Evolutionary conservation across 2,113 vertebrate genomes (phyloP), one percentile per base, ranked within the genome.

Genomic region (Xyrauchen texanus): DNA sequence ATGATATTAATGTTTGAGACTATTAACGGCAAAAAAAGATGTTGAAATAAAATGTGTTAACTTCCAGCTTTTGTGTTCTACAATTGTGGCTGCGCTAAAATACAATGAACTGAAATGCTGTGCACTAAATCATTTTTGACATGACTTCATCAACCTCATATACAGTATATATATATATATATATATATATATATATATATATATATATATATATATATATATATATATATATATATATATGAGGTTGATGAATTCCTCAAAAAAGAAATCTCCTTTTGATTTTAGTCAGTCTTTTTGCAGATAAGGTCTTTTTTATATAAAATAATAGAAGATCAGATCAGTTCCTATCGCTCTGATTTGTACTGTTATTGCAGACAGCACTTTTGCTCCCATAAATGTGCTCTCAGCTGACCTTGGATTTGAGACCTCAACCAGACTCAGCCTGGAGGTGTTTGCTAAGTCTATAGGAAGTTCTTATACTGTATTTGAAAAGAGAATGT

Each of bases 81-180:
- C n/a, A 42, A 61, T 66, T 53, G 11, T 10, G 49, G 44, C n/a
- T 64, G 47, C 7, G 21, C 12, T 64, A 64, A 71, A 52, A 60
- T 58, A 47, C 49, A 81, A 66, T 66, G 57, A 34, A 34, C 21
- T 34, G 21, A 34, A 34, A 34, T 34, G 21, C 21, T 45, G 52
- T 34, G 53, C 34, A 55, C 34, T 77, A 71, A 71, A 82, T 82
- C 63, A 77, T 65, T 57, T 62, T 58, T 82, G 80, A 78, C 80
- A n/a, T n/a, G n/a, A n/a, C n/a, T n/a, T n/a, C n/a, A n/a, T n/a
- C n/a, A n/a, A n/a, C n/a, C n/a, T n/a, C n/a, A n/a, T n/a, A n/a
- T n/a, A n/a, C n/a, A n/a, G n/a, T n/a, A 34, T 34, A 34, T 34
- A 34, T 1, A 34, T 34, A 34, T 1, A 34, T 34, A 34, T 34